Conservation (phyloP, 2,888 invertebrate genomes). For the Lasioglossum oenotherae region DNA sequence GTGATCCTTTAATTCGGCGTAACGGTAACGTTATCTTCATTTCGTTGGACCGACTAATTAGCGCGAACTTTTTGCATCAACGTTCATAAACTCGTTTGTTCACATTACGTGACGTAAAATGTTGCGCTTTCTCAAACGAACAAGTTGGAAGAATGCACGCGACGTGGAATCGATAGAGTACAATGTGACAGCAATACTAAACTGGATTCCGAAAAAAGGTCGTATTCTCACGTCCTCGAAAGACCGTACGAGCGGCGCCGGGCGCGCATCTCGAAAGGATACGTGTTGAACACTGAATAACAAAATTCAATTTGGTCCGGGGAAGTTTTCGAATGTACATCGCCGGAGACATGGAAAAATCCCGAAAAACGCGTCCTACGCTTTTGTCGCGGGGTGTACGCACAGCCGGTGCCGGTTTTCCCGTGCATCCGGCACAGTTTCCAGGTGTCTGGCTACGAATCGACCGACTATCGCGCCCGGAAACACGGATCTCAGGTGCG, state of each 20-base stretch:
- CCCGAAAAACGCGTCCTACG: not conserved
- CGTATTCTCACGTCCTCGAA: not conserved
- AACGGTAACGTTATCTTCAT: too few species aligned
- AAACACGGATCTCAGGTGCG: slow-evolving; percentile 9
- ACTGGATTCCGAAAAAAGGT: not conserved
- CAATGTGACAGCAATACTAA: not conserved
- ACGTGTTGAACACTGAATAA: not conserved
- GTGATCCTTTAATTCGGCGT: too few species aligned
- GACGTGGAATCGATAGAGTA: not conserved
- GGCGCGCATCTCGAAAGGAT: not conserved
- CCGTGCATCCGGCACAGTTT: slow-evolving; percentile 6
- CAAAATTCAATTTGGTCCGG: not conserved
- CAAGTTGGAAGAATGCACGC: not conserved
- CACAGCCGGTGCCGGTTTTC: not conserved
- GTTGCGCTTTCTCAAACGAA: not conserved
- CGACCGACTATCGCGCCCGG: slow-evolving; percentile 14
- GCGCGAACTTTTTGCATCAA: not conserved
- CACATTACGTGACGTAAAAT: not conserved
- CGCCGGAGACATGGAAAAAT: not conserved
- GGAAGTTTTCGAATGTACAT: not conserved
- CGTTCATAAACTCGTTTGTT: not conserved
- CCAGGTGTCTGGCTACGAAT: slow-evolving; percentile 15
- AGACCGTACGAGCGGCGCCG: not conserved
- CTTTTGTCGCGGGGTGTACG: not conserved
- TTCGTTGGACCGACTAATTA: too few species aligned